Percentiles rank a stretch among this genome's conserved stretches.
phyloP scores from a whole-genome alignment of 2,888 invertebrate genomes.

The Meloe dianella region DNA sequence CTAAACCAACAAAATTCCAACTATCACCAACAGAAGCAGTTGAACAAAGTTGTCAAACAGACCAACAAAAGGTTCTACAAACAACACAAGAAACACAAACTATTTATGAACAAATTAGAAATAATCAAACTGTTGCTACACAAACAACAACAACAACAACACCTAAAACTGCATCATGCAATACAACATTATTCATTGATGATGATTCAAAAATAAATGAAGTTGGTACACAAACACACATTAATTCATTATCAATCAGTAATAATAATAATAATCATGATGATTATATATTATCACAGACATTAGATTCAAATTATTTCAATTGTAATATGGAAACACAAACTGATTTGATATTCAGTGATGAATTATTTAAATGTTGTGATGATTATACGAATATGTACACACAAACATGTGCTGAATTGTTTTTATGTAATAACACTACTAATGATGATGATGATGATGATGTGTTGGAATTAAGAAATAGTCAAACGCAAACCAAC shows the following conservation, averaged over 20 bases:
- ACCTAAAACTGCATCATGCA: conserved; percentile 50
- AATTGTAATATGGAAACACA: conserved; percentile 68
- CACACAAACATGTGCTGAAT: conserved; percentile 63
- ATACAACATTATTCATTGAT: conserved; percentile 49
- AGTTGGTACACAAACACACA: conserved; percentile 20
- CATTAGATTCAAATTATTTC: conserved; percentile 51
- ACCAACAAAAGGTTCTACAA: conserved; percentile 28
- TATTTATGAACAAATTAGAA: conserved; percentile 28
- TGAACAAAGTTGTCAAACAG: conserved; percentile 35
- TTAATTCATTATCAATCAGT: conserved; percentile 38
- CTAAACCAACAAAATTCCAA: conserved; percentile 17
- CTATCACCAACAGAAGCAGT: conserved; percentile 10
- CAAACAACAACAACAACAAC: conserved; percentile 59
- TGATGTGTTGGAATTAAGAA: conserved; percentile 63
- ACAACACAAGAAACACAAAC: conserved; percentile 56
- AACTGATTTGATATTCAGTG: conserved; percentile 61
- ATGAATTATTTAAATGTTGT: conserved; percentile 50
- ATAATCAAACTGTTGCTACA: conserved; percentile 51
- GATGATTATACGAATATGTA: conserved; percentile 55
- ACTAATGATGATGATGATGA: conserved; percentile 52
- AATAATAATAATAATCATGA: conserved; percentile 49
- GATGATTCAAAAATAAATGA: conserved; percentile 25
- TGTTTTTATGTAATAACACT: conserved; percentile 15
- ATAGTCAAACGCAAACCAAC: conserved; percentile 71
- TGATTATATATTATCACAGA: conserved; percentile 45